Conservation (phyloP, 2,797 vertebrate genomes). For the Sternotherus odoratus region DNA sequence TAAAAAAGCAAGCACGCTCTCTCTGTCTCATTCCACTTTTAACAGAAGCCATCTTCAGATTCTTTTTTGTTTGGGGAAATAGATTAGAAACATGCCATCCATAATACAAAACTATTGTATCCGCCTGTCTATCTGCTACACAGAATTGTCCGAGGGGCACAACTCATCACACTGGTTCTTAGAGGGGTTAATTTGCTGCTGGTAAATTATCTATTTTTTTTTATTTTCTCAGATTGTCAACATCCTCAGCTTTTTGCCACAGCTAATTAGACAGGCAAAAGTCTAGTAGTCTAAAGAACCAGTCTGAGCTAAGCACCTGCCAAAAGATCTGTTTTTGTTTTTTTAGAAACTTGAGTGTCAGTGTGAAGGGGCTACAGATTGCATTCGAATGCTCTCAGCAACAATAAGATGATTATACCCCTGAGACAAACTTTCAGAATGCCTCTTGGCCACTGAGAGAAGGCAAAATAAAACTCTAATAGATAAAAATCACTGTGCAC, state of each 20-base stretch:
- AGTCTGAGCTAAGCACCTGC: constrained; percentile 75
- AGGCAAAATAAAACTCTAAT: constrained; percentile 73
- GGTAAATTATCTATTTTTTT: constrained; percentile 73
- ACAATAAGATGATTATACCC: constrained; percentile 77
- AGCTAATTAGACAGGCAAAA: constrained; percentile 80
- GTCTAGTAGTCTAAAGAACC: constrained; percentile 70
- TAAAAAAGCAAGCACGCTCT: background rate
- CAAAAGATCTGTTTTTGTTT: constrained; percentile 67
- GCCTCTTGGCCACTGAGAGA: constrained; percentile 75
- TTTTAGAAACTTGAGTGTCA: constrained; percentile 71
- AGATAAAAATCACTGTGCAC: constrained; percentile 65
- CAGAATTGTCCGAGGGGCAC: constrained; percentile 66
- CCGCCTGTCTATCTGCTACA: constrained; percentile 13
- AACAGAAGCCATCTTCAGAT: background rate
- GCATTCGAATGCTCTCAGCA: constrained; percentile 75
- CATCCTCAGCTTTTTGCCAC: constrained; percentile 73
- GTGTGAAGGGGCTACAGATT: constrained; percentile 74
- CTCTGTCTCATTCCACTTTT: background rate
- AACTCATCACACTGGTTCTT: constrained; percentile 68
- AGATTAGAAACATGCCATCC: constrained; percentile 62
- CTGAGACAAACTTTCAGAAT: constrained; percentile 72
- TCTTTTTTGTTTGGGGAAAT: constrained; percentile 59
- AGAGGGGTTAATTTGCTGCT: constrained; percentile 71
- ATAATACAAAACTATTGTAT: constrained; percentile 64
- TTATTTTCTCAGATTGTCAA: constrained; percentile 77